phyloP scores from a whole-genome alignment of 2,797 vertebrate genomes.

The Eremophila alpestris region DNA sequence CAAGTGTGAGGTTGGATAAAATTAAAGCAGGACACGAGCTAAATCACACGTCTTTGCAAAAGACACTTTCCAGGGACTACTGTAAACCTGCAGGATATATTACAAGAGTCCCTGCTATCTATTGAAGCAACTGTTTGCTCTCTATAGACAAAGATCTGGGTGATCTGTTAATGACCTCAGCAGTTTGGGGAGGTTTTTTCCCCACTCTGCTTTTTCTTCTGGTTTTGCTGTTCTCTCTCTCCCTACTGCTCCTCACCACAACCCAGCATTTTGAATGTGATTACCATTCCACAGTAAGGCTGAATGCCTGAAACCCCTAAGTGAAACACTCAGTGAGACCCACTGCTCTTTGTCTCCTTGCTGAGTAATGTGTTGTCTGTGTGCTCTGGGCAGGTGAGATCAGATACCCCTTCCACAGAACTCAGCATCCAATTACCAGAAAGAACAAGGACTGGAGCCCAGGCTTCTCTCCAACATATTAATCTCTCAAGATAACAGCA shows the following conservation, averaged over 20 bases:
- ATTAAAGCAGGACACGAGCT: accelerated
- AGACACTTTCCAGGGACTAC: not conserved
- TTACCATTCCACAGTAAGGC: not conserved
- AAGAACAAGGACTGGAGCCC: not conserved
- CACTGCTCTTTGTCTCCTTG: not conserved
- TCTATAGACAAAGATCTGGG: not conserved
- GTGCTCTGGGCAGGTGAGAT: not conserved
- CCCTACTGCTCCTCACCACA: not conserved
- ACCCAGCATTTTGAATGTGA: not conserved
- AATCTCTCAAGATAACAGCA: not conserved
- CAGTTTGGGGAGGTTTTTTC: not conserved
- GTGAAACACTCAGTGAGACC: not conserved
- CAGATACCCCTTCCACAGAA: not conserved
- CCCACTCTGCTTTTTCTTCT: not conserved
- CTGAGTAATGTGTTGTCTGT: not conserved
- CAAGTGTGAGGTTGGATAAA: not conserved
- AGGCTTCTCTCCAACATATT: not conserved
- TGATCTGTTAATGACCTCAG: not conserved
- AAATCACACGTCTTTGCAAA: not conserved
- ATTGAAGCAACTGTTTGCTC: not conserved
- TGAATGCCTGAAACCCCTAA: not conserved
- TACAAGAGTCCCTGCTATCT: not conserved
- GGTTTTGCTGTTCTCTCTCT: not conserved
- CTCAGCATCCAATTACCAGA: not conserved
- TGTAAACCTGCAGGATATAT: not conserved